A percentile compares a stretch with the other conserved stretches of the same genome.
These are phyloP conservation scores for Syngnathus acus DNA, from an alignment of 2,797 vertebrate species.

Conservation along the genomic window DNA sequence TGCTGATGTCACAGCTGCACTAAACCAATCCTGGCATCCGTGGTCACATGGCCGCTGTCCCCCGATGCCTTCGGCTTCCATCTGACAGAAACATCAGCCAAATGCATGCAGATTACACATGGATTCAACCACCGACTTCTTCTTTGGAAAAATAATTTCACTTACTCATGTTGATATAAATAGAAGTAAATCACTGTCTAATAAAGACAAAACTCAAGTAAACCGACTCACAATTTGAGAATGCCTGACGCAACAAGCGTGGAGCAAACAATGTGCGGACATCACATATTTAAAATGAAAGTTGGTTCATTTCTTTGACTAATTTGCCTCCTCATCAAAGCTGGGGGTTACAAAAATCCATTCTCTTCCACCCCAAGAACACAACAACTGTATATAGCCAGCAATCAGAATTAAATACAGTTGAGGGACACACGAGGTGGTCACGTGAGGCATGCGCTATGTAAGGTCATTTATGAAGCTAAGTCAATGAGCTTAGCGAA, in stretches of 20 bases:
- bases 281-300: too few species aligned
- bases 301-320: too few species aligned
- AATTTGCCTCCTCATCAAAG: too few species aligned
- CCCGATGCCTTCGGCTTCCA: conserved; percentile 47
- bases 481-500: conserved; percentile 58
- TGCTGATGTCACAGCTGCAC: conserved; percentile 67
- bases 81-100: conserved; percentile 24
- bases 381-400: neutral
- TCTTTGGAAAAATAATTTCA: too few species aligned
- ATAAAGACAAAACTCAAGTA: neutral
- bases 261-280: neutral
- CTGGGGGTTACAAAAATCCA: too few species aligned
- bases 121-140: too few species aligned
- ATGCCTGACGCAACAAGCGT: neutral
- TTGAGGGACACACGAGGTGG: conserved; percentile 1
- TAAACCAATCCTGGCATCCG: conserved; percentile 63
- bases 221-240: neutral
- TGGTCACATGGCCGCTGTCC: conserved; percentile 65
- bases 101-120: neutral
- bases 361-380: neutral
- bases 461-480: conserved; percentile 11
- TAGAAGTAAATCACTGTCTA: neutral
- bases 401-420: neutral
- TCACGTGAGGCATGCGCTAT: neutral
- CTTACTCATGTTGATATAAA: neutral